These are phyloP conservation scores for Ateles fusciceps DNA, from an alignment of 2,797 vertebrate species.

Conservation along the genomic window DNA sequence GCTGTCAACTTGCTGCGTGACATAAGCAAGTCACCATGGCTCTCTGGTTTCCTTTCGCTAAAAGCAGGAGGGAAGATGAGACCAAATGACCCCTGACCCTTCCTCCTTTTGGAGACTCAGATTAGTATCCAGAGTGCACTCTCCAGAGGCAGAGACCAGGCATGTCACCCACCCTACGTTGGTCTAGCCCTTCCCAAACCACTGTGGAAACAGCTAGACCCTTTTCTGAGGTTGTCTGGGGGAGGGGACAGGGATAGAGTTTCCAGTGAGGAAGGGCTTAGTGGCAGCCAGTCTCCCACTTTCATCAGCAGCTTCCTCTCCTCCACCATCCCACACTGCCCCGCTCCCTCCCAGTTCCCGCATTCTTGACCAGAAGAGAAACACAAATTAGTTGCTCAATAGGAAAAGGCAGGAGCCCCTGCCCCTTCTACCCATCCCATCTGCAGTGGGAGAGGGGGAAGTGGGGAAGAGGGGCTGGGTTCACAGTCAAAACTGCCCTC, in stretches of 20 bases:
- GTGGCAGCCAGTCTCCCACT: background rate
- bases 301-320: conserved; percentile 49
- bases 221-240: background rate
- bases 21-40: background rate
- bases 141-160: background rate
- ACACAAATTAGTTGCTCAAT: conserved; percentile 43
- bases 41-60: background rate
- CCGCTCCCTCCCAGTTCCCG: background rate
- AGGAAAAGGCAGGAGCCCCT: background rate
- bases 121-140: background rate
- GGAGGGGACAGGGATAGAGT: background rate
- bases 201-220: background rate
- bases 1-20: background rate
- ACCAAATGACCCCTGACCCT: background rate
- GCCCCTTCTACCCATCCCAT: background rate
- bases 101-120: background rate
- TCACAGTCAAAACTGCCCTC: background rate
- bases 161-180: background rate
- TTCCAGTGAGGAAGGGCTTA: background rate
- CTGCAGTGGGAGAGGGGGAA: background rate
- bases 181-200: background rate
- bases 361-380: conserved; percentile 57
- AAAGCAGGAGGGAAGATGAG: background rate
- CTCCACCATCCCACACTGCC: background rate
- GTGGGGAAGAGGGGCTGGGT: background rate